Evolutionary conservation across 1,140 invertebrate species (phyloP).

Genomic region (Lasioglossum albipes): DNA sequence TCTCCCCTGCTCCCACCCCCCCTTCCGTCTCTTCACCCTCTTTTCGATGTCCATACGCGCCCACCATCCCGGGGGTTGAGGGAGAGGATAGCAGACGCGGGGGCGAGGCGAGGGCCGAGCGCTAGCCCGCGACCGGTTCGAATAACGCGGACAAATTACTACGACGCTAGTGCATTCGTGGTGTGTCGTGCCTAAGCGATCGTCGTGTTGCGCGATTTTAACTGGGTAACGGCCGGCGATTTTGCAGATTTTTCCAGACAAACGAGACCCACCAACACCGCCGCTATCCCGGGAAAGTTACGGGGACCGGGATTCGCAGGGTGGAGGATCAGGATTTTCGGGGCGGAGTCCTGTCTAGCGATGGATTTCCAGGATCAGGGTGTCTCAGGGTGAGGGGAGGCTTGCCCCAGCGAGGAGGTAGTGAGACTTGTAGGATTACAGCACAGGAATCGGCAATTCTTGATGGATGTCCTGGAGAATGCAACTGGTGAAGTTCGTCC

Average conservation of each 20-base stretch:
- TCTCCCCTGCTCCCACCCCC: too few species aligned
- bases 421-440: too few species aligned
- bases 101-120: background rate
- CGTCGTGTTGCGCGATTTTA: conserved; percentile 59
- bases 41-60: conserved; percentile 28
- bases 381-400: background rate
- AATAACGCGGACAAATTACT: conserved; percentile 77
- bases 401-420: too few species aligned
- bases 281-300: conserved; percentile 30
- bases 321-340: background rate
- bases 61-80: background rate
- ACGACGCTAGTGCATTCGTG: conserved; percentile 66
- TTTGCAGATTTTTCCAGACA: conserved; percentile 59
- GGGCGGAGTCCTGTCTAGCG: background rate
- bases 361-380: background rate
- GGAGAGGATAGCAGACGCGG: background rate
- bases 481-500: too few species aligned
- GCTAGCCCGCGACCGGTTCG: conserved; percentile 65
- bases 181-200: conserved; percentile 63
- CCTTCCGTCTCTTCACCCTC: background rate
- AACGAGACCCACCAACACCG: conserved; percentile 22
- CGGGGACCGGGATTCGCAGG: background rate
- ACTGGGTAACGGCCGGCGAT: conserved; percentile 60
- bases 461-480: too few species aligned
- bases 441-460: too few species aligned